phyloP scores from a whole-genome alignment of 2,113 vertebrate genomes.

The Ammodytes marinus region DNA sequence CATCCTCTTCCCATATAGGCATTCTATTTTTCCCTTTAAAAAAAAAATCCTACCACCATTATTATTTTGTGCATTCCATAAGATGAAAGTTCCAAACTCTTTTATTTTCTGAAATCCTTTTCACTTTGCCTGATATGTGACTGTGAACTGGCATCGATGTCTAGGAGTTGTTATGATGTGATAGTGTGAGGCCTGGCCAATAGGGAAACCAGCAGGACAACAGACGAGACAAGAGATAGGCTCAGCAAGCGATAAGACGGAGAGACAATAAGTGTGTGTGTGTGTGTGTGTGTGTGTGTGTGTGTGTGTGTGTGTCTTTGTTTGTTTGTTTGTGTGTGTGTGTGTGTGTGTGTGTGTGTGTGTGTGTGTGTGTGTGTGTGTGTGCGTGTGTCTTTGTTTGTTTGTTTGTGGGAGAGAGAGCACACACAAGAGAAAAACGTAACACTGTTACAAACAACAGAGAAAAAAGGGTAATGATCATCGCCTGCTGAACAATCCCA shows the following conservation, averaged over 20 bases:
- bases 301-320: constrained; percentile 17
- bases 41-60: not conserved
- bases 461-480: constrained; percentile 32
- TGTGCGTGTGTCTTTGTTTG: not conserved
- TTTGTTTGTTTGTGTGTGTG: constrained; percentile 16
- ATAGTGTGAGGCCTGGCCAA: constrained; percentile 29
- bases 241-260: constrained; percentile 42
- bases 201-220: constrained; percentile 45
- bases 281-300: not conserved
- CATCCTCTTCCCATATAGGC: not conserved
- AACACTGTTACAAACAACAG: not conserved
- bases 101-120: constrained; percentile 6
- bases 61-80: not conserved
- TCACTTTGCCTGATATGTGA: not conserved
- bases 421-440: not conserved
- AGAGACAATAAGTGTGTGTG: not conserved
- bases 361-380: not conserved
- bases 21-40: not conserved
- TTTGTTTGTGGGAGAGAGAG: not conserved
- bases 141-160: not conserved
- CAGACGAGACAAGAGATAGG: constrained; percentile 38
- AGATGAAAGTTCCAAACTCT: constrained; percentile 14
- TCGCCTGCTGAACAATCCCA: constrained; percentile 17
- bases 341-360: not conserved
- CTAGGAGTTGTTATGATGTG: constrained; percentile 34